These are phyloP conservation scores for Pterocles orientalis DNA, from an alignment of 2,113 vertebrate species.

Conservation along the genomic window DNA sequence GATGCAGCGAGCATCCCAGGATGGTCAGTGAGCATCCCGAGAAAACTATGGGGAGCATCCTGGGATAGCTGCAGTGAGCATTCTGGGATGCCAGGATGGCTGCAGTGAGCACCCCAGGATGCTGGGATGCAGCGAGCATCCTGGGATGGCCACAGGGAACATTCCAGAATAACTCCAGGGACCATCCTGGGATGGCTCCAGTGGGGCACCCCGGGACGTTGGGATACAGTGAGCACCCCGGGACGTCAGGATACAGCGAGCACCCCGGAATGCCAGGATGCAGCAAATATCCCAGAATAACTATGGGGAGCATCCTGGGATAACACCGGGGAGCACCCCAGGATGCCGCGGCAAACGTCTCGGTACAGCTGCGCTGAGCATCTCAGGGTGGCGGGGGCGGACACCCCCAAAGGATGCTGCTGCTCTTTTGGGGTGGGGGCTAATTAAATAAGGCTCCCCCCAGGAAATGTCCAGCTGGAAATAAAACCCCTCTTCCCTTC, in stretches of 20 bases:
- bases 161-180: fast-evolving
- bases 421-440: background rate
- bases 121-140: too few species aligned
- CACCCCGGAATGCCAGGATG: too few species aligned
- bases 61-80: background rate
- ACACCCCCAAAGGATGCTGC: background rate
- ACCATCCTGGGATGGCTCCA: background rate
- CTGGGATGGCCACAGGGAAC: fast-evolving
- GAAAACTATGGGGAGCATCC: background rate
- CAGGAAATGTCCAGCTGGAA: background rate
- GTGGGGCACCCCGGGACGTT: background rate
- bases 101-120: background rate
- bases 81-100: background rate
- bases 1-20: background rate
- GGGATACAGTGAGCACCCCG: background rate
- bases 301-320: background rate
- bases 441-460: background rate
- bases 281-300: too few species aligned
- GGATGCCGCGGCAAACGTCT: fast-evolving
- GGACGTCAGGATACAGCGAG: too few species aligned
- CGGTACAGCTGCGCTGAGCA: fast-evolving
- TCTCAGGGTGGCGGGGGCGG: fast-evolving
- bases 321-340: background rate
- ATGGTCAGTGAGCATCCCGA: fast-evolving
- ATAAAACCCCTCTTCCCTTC: background rate